Percentiles rank a stretch among this genome's conserved stretches.
These are phyloP conservation scores for Ctena decussata DNA, from an alignment of 2,888 invertebrate genomes.

Conservation along the genomic window DNA sequence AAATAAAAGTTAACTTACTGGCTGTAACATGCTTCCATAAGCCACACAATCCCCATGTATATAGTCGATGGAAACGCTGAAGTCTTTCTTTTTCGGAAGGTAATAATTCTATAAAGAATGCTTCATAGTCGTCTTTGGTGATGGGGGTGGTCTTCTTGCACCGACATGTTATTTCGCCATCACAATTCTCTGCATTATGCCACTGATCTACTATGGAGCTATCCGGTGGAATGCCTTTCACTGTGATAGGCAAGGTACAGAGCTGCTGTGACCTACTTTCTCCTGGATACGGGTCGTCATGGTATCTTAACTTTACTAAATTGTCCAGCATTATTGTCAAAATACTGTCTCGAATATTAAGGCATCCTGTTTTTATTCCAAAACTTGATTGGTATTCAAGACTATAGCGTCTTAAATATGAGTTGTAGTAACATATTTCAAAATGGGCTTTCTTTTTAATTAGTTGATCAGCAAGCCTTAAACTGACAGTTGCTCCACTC, in stretches of 20 bases:
- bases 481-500: slow-evolving; percentile 24
- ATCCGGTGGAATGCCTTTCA: slow-evolving; percentile 49
- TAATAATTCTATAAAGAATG: too few species aligned
- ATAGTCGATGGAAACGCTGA: too few species aligned
- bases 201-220: slow-evolving; percentile 30
- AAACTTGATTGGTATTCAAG: neutral
- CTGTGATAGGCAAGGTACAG: slow-evolving; percentile 52
- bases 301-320: slow-evolving; percentile 29
- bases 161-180: too few species aligned
- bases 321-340: slow-evolving; percentile 41
- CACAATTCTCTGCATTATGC: too few species aligned
- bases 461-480: slow-evolving; percentile 23
- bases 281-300: slow-evolving; percentile 38
- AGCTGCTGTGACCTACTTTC: slow-evolving; percentile 39
- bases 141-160: too few species aligned
- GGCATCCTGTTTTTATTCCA: neutral
- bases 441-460: slow-evolving; percentile 21
- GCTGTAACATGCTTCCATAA: too few species aligned
- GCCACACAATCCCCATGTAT: too few species aligned
- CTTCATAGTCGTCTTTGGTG: too few species aligned
- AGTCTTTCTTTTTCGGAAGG: too few species aligned
- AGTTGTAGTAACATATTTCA: slow-evolving; percentile 45
- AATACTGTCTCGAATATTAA: slow-evolving; percentile 29
- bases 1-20: too few species aligned
- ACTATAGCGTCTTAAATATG: slow-evolving; percentile 32